phyloP scores from a whole-genome alignment of 2,888 invertebrate species.

The Bursaphelenchus okinawaensis region DNA sequence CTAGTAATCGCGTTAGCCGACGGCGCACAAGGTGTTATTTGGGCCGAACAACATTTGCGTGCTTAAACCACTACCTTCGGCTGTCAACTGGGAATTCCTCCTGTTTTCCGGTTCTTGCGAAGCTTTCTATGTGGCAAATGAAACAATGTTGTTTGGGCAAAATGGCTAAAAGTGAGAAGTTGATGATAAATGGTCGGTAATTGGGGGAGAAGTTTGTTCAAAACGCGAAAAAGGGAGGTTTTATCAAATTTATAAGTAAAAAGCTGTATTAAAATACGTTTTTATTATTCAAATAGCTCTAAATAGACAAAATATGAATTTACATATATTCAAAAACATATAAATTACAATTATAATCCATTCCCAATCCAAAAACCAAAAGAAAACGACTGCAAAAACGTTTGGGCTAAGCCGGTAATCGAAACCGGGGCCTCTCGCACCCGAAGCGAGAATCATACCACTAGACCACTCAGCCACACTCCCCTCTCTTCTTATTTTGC shows the following conservation, averaged over 20 bases:
- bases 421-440: constrained; percentile 58
- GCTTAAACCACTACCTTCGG: background rate
- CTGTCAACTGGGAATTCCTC: background rate
- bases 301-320: no score
- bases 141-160: background rate
- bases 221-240: background rate
- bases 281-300: no score
- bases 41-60: background rate
- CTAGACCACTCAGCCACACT: constrained; percentile 28
- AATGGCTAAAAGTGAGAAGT: background rate
- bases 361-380: background rate
- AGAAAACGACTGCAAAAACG: no score
- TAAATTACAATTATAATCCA: no score
- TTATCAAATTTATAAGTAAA: no score
- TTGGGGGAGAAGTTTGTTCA: background rate
- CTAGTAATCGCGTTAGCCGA: background rate
- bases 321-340: no score
- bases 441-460: constrained; percentile 57
- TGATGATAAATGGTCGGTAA: background rate
- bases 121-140: background rate
- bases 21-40: background rate
- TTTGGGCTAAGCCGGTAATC: constrained; percentile 30
- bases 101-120: background rate
- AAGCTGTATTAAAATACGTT: no score
- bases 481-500: background rate